Evolutionary conservation across 1,140 invertebrate genomes (phyloP).

Genomic region (Listronotus bonariensis): DNA sequence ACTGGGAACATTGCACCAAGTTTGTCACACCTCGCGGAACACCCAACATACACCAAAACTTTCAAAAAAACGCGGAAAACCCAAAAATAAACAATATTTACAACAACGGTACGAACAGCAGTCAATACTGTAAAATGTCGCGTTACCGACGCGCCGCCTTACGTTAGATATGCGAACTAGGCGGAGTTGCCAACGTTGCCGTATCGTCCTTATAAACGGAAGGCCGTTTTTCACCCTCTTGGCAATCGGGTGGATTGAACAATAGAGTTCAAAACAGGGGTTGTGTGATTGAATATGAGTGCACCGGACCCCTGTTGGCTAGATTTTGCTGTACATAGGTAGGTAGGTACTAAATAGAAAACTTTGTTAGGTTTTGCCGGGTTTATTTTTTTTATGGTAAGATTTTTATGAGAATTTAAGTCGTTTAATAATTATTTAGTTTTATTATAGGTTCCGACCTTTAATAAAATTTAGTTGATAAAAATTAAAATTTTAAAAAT

Average conservation of each 20-base stretch:
- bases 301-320: slow-evolving; percentile 30
- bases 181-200: slow-evolving; percentile 43
- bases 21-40: slow-evolving; percentile 40
- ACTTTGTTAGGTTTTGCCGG: slow-evolving; percentile 1
- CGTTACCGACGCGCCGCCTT: slow-evolving; percentile 47
- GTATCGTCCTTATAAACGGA: slow-evolving; percentile 4
- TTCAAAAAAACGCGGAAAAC: slow-evolving; percentile 52
- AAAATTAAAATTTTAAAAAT: no score
- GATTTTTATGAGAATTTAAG: not conserved
- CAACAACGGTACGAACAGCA: slow-evolving; percentile 60
- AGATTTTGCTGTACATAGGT: slow-evolving; percentile 10
- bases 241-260: slow-evolving; percentile 21
- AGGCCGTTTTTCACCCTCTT: slow-evolving; percentile 12
- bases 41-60: slow-evolving; percentile 47
- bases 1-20: slow-evolving; percentile 58
- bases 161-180: slow-evolving; percentile 41
- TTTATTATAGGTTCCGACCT: no score
- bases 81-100: slow-evolving; percentile 60
- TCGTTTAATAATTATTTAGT: no score
- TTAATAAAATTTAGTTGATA: no score
- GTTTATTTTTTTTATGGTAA: not conserved
- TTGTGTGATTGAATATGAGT: slow-evolving; percentile 29
- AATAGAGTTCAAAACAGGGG: slow-evolving; percentile 32
- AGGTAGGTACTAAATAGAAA: slow-evolving; percentile 8
- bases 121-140: slow-evolving; percentile 68